Evolutionary conservation across 1,140 invertebrate species (phyloP).

Genomic region (Trachelipus rathkii): DNA sequence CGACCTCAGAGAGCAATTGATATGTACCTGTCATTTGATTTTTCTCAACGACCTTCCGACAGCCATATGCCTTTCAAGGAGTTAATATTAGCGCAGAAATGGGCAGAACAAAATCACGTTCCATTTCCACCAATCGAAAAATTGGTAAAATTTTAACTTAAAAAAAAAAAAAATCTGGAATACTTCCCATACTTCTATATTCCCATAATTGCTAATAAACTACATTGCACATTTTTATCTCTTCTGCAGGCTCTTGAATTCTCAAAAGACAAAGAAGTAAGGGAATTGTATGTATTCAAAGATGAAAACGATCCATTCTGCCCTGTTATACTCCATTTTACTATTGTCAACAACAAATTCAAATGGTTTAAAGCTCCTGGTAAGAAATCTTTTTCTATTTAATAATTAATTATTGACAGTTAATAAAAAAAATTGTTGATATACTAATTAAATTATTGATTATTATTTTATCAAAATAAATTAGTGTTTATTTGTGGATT

Average conservation of each 20-base stretch:
- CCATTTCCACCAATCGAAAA: constrained; percentile 54
- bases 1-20: constrained; percentile 54
- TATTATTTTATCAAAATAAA: no score
- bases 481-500: no score
- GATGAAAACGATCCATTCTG: constrained; percentile 52
- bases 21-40: constrained; percentile 55
- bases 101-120: constrained; percentile 53
- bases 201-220: no score
- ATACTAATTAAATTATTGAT: no score
- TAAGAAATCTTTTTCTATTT: constrained; percentile 33
- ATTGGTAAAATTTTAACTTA: constrained; percentile 44
- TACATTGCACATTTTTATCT: no score
- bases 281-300: constrained; percentile 55
- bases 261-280: constrained; percentile 49
- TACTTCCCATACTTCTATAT: no score
- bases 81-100: constrained; percentile 53
- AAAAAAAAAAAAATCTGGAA: no score
- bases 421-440: no score
- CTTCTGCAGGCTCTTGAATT: constrained; percentile 24
- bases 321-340: constrained; percentile 54
- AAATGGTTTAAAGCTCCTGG: constrained; percentile 52
- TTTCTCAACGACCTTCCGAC: constrained; percentile 53
- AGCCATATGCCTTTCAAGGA: constrained; percentile 54
- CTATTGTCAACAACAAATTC: constrained; percentile 54
- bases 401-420: no score